phyloP scores from a whole-genome alignment of 1,140 invertebrate species.

The Cryptotermes secundus region DNA sequence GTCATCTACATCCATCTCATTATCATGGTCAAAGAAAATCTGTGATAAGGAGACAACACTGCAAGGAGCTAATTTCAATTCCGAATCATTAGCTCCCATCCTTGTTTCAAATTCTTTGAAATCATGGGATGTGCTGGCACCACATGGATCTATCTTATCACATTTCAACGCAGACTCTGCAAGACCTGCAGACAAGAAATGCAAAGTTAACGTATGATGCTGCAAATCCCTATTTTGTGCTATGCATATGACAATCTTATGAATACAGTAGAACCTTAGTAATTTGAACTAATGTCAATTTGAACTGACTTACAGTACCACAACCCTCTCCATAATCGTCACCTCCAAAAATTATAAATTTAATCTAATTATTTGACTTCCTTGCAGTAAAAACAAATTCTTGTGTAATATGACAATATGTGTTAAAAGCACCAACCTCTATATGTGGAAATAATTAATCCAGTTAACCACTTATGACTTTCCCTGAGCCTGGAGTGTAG shows the following conservation, averaged over 20 bases:
- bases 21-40: not conserved
- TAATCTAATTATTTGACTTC: too few relatives aligned
- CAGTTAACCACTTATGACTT: too few relatives aligned
- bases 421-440: too few relatives aligned
- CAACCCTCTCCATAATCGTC: too few relatives aligned
- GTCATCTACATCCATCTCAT: not conserved
- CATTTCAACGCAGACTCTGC: not conserved
- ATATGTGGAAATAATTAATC: too few relatives aligned
- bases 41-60: not conserved
- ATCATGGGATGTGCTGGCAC: not conserved
- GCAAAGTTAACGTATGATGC: not conserved
- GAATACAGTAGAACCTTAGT: too few relatives aligned
- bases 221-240: not conserved
- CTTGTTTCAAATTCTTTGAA: not conserved
- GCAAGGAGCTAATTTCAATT: not conserved
- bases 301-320: too few relatives aligned
- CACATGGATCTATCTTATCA: not conserved
- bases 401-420: too few relatives aligned
- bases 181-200: not conserved
- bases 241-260: not conserved
- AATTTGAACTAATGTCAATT: too few relatives aligned
- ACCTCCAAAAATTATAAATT: too few relatives aligned
- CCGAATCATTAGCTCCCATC: not conserved
- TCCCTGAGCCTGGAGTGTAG: too few relatives aligned
- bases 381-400: too few relatives aligned